A percentile compares a stretch with the other conserved stretches of the same genome.
These are phyloP conservation scores for Cremastinae sp. DNA, from an alignment of 2,888 invertebrate species.

Conservation along the genomic window DNA sequence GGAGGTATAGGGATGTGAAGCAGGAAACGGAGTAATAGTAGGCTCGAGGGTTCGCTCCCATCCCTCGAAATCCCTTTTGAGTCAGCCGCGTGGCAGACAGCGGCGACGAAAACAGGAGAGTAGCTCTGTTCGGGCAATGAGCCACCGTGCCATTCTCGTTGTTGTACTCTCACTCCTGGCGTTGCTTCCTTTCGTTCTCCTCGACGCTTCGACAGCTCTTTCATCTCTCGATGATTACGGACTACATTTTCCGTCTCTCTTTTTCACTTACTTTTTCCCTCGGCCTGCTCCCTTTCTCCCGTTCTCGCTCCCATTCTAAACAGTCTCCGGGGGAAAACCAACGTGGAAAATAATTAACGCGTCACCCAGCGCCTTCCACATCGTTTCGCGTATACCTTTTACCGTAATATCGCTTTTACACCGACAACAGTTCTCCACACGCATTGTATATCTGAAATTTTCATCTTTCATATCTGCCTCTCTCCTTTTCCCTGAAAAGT, in stretches of 20 bases:
- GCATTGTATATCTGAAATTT: constrained; percentile 30
- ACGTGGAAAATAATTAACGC: constrained; percentile 74
- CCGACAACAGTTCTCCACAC: constrained; percentile 11
- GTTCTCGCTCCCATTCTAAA: constrained; percentile 56
- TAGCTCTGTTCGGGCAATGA: constrained; percentile 70
- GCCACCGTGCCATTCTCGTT: constrained; percentile 58
- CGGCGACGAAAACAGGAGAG: constrained; percentile 61
- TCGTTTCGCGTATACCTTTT: constrained; percentile 32
- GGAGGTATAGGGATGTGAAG: constrained; percentile 64
- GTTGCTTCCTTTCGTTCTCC: constrained; percentile 71
- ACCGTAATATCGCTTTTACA: constrained; percentile 37
- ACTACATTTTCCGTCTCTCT: constrained; percentile 58
- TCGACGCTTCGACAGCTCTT: constrained; percentile 79
- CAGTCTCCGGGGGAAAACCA: constrained; percentile 62
- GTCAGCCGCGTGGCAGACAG: constrained; percentile 66
- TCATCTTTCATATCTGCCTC: constrained; percentile 30
- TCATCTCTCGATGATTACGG: constrained; percentile 80
- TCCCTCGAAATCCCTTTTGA: constrained; percentile 58
- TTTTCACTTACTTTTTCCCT: constrained; percentile 52
- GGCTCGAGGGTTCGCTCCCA: constrained; percentile 62
- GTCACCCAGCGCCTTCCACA: constrained; percentile 58
- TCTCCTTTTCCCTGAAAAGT: constrained; percentile 23
- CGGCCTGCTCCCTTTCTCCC: constrained; percentile 25
- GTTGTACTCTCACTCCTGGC: constrained; percentile 67
- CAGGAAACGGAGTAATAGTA: constrained; percentile 65